Evolutionary conservation across 2,888 invertebrate genomes (phyloP).

Genomic region (Dolichomitus sp.): DNA sequence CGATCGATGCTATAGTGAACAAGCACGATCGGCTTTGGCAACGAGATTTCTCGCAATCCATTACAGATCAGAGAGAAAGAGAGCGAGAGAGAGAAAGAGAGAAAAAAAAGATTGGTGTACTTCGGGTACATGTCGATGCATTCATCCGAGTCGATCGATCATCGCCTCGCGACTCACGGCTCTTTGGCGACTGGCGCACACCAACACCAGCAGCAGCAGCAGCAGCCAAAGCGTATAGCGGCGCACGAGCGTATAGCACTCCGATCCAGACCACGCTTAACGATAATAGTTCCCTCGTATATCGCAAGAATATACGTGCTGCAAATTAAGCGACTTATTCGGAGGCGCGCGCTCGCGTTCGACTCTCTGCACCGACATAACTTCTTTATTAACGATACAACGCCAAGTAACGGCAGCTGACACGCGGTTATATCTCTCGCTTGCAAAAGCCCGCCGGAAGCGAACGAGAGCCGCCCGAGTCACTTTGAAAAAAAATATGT

Average conservation of each 20-base stretch:
- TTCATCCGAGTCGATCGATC: slow-evolving; percentile 61
- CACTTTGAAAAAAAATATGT: slow-evolving; percentile 23
- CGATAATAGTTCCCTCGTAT: slow-evolving; percentile 58
- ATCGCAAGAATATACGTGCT: slow-evolving; percentile 46
- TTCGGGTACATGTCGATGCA: slow-evolving; percentile 54
- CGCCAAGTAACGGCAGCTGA: slow-evolving; percentile 45
- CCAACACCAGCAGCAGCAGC: slow-evolving; percentile 28
- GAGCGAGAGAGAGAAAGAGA: slow-evolving; percentile 1
- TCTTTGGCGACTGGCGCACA: slow-evolving; percentile 46
- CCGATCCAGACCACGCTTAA: slow-evolving; percentile 30
- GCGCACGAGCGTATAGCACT: slow-evolving; percentile 11
- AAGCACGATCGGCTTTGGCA: slow-evolving; percentile 43
- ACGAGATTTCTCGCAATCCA: slow-evolving; percentile 57
- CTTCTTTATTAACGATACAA: slow-evolving; percentile 69
- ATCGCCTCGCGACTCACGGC: slow-evolving; percentile 46
- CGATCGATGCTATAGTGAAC: slow-evolving; percentile 33
- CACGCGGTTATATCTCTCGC: slow-evolving; percentile 47
- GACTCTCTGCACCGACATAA: slow-evolving; percentile 52
- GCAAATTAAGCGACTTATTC: slow-evolving; percentile 65
- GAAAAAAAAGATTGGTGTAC: slow-evolving; percentile 57
- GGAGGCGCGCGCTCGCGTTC: slow-evolving; percentile 37
- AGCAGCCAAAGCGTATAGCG: slow-evolving; percentile 13
- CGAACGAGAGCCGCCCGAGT: slow-evolving; percentile 3
- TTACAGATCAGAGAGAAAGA: slow-evolving; percentile 37
- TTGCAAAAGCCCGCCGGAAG: slow-evolving; percentile 47